Evolutionary conservation across 2,888 invertebrate genomes (phyloP), one percentile per base, ranked within the genome.

Genomic region (Parnassius smintheus): DNA sequence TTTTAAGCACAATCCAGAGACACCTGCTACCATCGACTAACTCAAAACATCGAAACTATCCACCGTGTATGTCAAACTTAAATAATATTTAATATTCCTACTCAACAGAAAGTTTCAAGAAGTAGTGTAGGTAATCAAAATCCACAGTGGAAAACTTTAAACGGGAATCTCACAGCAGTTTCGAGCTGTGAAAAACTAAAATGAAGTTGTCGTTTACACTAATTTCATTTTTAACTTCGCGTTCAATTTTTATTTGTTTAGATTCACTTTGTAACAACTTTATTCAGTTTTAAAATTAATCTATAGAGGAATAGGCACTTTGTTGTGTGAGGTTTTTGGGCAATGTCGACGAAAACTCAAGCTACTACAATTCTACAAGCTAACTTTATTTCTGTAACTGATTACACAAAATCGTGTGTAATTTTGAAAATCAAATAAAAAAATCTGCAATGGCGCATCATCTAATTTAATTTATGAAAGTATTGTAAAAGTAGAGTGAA

Each of bases 1-100:
- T 1, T 7, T 7, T 35, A 7, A 35, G 4, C 4, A 35, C 35
- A 7, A 7, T 35, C 7, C 25, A 25, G 25, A 25, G 25, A 3
- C 25, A 25, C 25, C 25, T 25, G 35, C 7, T 35, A 7, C 4
- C 7, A 7, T 35, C 35, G 35, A 35, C 35, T 35, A 35, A 35
- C 7, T 35, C 7, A 35, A 35, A 35, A 35, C 35, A 35, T 35
- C 35, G 7, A 7, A 35, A 35, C 35, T 35, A 85, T 85, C 83
- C 81, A 80, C 83, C 75, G 82, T 82, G 83, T 85, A 87, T 87
- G 87, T 89, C 89, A 88, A 90, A 91, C 83, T 91, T 90, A 91
- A 91, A 91, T 90, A 90, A 87, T 89, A 91, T 91, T 91, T 91
- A 91, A 91, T 91, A 91, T 91, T 91, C 90, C 83, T 85, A 89